phyloP scores from a whole-genome alignment of 2,113 vertebrate species.

The Tinamus guttatus region DNA sequence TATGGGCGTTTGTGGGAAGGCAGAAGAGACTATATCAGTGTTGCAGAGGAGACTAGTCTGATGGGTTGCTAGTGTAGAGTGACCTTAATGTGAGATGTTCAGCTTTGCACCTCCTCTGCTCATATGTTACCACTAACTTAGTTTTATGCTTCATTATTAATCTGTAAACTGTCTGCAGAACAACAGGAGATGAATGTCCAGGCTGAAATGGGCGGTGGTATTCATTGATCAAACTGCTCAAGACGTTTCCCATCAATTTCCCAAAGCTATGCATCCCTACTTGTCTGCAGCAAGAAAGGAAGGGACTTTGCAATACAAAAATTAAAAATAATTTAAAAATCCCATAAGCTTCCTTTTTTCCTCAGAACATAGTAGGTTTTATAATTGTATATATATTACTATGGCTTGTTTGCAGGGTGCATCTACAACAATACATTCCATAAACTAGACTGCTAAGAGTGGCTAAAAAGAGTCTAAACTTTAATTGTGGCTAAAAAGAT shows the following conservation, averaged over 20 bases:
- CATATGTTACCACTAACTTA: slow-evolving; percentile 57
- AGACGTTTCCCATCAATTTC: slow-evolving; percentile 55
- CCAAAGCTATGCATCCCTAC: neutral
- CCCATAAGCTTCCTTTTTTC: neutral
- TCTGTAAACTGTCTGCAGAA: slow-evolving; percentile 60
- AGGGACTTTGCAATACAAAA: neutral
- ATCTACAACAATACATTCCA: fast-evolving
- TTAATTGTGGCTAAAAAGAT: neutral
- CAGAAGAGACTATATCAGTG: neutral
- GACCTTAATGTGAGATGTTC: slow-evolving; percentile 34
- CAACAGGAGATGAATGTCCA: slow-evolving; percentile 58
- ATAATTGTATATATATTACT: fast-evolving
- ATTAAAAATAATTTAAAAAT: neutral
- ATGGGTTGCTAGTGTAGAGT: slow-evolving; percentile 27
- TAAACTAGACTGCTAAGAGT: neutral
- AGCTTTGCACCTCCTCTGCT: slow-evolving; percentile 31
- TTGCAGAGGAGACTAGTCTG: neutral
- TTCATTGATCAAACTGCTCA: slow-evolving; percentile 51
- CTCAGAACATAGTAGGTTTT: neutral
- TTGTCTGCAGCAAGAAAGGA: neutral
- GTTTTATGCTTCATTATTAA: slow-evolving; percentile 72
- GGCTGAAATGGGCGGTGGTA: slow-evolving; percentile 33
- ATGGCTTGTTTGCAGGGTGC: neutral
- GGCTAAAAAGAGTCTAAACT: neutral
- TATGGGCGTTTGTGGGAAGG: neutral